These are phyloP conservation scores for Aculops lycopersici DNA, from an alignment of 1,140 invertebrate genomes.

Conservation along the genomic window DNA sequence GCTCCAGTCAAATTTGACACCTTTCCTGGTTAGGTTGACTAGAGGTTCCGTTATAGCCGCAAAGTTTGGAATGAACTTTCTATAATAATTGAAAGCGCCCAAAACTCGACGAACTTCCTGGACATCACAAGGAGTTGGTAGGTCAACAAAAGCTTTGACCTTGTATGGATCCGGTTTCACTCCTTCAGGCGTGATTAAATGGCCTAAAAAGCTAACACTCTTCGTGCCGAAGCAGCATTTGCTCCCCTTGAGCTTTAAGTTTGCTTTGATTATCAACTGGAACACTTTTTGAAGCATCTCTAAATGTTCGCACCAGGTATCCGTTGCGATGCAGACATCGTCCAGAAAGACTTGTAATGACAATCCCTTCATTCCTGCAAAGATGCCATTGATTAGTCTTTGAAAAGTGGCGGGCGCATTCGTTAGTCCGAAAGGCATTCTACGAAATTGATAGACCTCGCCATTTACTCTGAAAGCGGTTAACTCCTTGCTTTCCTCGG, in stretches of 20 bases:
- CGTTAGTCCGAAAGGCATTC: conserved; percentile 18
- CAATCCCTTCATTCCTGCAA: conserved; percentile 11
- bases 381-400: conserved; percentile 14
- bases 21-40: conserved; percentile 11
- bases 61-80: conserved; percentile 12
- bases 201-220: conserved; percentile 8
- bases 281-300: conserved; percentile 3
- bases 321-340: conserved; percentile 10
- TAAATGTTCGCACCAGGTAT: conserved; percentile 9
- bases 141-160: conserved; percentile 5
- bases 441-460: conserved; percentile 16
- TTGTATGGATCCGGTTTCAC: conserved; percentile 6
- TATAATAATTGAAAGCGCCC: conserved; percentile 7
- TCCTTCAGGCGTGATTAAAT: conserved; percentile 6
- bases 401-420: conserved; percentile 18
- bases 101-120: conserved; percentile 7
- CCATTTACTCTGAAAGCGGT: conserved; percentile 17
- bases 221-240: conserved; percentile 9
- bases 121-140: conserved; percentile 7
- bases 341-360: conserved; percentile 13
- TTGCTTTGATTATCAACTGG: conserved; percentile 1
- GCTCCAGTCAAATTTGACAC: conserved; percentile 5
- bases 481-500: conserved; percentile 14
- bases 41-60: conserved; percentile 14
- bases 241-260: conserved; percentile 8